Percentiles rank a stretch among this genome's conserved stretches.
Evolutionary conservation across 2,797 vertebrate genomes (phyloP).

Genomic region (Denticeps clupeoides): DNA sequence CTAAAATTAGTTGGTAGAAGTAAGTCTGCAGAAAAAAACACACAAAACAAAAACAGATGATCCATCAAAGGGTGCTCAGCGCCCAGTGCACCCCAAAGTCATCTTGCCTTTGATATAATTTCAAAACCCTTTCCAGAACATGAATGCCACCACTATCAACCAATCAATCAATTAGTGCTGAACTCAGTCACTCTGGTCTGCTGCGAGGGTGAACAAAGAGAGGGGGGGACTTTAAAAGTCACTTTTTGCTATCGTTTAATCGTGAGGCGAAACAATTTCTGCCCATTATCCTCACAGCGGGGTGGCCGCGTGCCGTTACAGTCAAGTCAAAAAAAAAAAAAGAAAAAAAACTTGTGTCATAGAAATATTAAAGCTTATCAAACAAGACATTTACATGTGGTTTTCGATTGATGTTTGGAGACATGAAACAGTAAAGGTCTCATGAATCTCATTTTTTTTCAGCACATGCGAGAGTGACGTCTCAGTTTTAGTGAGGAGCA

Average conservation of each 20-base stretch:
- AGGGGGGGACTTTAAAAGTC: conserved; percentile 49
- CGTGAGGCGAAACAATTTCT: conserved; percentile 59
- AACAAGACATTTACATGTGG: conserved; percentile 61
- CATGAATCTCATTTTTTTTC: too few relatives aligned
- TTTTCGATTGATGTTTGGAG: conserved; percentile 58
- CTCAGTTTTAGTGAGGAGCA: too few relatives aligned
- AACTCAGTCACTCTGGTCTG: conserved; percentile 25
- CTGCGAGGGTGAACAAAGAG: conserved; percentile 29
- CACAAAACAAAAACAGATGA: too few relatives aligned
- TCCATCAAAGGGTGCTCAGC: neutral
- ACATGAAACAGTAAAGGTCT: too few relatives aligned
- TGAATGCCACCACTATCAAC: conserved; percentile 32
- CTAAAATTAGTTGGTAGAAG: too few relatives aligned
- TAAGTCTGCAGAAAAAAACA: too few relatives aligned
- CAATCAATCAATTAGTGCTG: conserved; percentile 53
- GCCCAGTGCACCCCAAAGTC: neutral
- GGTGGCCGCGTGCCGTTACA: conserved; percentile 38
- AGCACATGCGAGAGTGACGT: too few relatives aligned
- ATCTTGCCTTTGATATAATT: neutral
- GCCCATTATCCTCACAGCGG: conserved; percentile 58
- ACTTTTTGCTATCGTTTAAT: conserved; percentile 54
- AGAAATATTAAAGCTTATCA: conserved; percentile 59
- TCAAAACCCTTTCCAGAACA: neutral
- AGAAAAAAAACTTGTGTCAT: conserved; percentile 42
- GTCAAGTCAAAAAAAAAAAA: conserved; percentile 43